A percentile compares a stretch with the other conserved stretches of the same genome.
Conservation (phyloP, 2,797 vertebrate species). For the Gymnoscopelus microlampas region DNA sequence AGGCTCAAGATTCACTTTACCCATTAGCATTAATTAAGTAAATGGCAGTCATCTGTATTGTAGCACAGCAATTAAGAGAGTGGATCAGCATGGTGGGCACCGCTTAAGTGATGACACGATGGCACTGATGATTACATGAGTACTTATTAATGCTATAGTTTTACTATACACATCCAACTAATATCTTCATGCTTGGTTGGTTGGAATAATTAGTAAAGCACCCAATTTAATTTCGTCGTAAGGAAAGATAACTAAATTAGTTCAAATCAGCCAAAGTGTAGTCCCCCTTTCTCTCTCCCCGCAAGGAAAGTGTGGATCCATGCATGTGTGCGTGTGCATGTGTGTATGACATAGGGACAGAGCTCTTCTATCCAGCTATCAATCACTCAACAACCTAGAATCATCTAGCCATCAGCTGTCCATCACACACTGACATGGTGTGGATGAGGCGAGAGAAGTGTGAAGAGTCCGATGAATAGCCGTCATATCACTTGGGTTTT, state of each 20-base stretch:
- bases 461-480: slow-evolving; percentile 64
- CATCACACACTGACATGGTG: slow-evolving; percentile 59
- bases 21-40: slow-evolving; percentile 72
- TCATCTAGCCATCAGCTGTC: slow-evolving; percentile 51
- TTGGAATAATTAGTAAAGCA: not conserved
- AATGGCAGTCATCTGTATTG: slow-evolving; percentile 50
- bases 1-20: slow-evolving; percentile 26
- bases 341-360: not conserved
- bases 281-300: not conserved
- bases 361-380: slow-evolving; percentile 40
- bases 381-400: slow-evolving; percentile 43
- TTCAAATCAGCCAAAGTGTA: not conserved
- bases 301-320: no score
- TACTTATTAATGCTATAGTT: slow-evolving; percentile 9
- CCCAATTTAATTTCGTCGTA: no score
- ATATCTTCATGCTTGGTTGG: not conserved
- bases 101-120: slow-evolving; percentile 21
- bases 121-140: not conserved
- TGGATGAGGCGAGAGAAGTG: slow-evolving; percentile 55
- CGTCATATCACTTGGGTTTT: slow-evolving; percentile 64
- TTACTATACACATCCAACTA: not conserved
- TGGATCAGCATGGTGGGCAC: slow-evolving; percentile 30
- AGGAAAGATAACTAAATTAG: not conserved
- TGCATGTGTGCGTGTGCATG: not conserved
- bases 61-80: slow-evolving; percentile 57